Percentiles rank a stretch among this genome's conserved stretches.
Evolutionary conservation across 1,140 invertebrate genomes (phyloP).

Genomic region (Aphelinus atriplicis): DNA sequence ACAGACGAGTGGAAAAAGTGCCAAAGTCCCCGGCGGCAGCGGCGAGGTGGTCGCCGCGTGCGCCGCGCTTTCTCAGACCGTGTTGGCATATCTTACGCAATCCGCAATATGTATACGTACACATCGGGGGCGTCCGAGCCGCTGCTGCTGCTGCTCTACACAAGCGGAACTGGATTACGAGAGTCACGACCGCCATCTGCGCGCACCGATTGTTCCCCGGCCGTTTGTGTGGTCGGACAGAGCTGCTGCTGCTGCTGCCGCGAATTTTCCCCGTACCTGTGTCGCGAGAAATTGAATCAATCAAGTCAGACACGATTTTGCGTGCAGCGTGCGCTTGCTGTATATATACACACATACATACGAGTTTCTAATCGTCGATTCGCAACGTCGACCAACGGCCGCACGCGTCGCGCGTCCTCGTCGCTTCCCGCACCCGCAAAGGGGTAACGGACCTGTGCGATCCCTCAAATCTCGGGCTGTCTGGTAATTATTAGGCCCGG

Average conservation of each 20-base stretch:
- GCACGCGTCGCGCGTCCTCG: too few species aligned
- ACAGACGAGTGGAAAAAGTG: background rate
- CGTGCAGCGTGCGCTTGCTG: background rate
- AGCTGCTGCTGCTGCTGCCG: background rate
- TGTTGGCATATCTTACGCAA: background rate
- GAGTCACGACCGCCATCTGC: slow-evolving; percentile 14
- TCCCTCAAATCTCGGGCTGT: too few species aligned
- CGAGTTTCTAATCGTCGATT: too few species aligned
- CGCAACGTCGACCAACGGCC: too few species aligned
- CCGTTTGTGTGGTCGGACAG: too few species aligned
- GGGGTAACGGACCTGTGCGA: too few species aligned
- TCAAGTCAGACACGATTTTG: too few species aligned
- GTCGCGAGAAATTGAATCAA: too few species aligned
- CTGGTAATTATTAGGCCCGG: too few species aligned
- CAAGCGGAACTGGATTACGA: slow-evolving; percentile 30
- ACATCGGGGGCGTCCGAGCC: too few species aligned
- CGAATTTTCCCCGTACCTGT: too few species aligned
- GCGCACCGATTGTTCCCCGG: background rate
- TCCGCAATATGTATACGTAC: background rate
- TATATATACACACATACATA: background rate
- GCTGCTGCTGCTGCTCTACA: background rate
- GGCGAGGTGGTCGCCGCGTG: background rate
- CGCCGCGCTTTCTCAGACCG: slow-evolving; percentile 14
- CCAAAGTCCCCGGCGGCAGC: background rate
- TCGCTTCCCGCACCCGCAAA: too few species aligned